Evolutionary conservation across 2,113 vertebrate genomes (phyloP).

Genomic region (Galbula dea): DNA sequence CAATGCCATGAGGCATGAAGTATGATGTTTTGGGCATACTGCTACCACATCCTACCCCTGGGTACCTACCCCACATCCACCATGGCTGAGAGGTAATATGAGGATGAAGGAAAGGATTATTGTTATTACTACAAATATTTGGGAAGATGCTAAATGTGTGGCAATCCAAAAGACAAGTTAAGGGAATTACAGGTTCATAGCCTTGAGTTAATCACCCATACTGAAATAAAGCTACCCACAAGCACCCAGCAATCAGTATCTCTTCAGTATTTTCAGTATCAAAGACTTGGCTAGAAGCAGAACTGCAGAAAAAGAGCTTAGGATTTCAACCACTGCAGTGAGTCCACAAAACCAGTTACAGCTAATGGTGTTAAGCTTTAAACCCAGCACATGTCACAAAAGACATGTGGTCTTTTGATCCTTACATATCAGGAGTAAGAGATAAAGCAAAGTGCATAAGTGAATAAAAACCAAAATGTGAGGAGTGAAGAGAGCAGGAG

Average conservation of each 20-base stretch:
- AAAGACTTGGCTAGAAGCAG: background rate
- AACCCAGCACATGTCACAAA: background rate
- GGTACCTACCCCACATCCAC: rapidly evolving
- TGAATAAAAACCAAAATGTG: background rate
- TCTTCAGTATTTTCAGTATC: rapidly evolving
- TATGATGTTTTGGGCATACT: rapidly evolving
- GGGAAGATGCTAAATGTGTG: background rate
- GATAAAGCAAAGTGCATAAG: background rate
- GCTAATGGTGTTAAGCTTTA: background rate
- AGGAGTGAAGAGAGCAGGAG: background rate
- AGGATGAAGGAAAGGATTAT: background rate
- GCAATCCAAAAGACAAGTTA: background rate
- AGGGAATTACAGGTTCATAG: background rate
- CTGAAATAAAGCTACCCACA: background rate
- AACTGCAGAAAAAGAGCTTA: background rate
- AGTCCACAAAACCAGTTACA: background rate
- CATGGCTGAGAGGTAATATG: rapidly evolving
- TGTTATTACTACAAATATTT: background rate
- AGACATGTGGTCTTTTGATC: background rate
- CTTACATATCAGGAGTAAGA: background rate
- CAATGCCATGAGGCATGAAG: rapidly evolving
- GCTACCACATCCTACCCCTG: background rate
- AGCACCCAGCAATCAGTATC: background rate
- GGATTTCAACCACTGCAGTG: background rate
- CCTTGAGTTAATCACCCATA: background rate